Conservation (phyloP, 1,140 invertebrate species). For the Muscidifurax raptorellus region DNA sequence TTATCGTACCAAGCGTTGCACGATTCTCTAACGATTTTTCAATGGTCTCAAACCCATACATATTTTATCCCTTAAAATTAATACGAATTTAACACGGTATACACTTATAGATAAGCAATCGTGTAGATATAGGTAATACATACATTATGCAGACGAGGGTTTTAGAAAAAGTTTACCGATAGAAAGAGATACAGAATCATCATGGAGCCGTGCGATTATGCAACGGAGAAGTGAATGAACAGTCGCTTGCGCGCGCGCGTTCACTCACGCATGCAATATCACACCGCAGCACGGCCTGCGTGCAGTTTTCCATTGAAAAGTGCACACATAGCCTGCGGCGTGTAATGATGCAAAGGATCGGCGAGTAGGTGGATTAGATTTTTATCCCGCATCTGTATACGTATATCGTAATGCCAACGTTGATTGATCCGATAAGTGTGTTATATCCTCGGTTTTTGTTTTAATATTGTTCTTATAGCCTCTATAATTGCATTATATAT, state of each 20-base stretch:
- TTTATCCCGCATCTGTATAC: background rate
- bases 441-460: no score
- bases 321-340: no score
- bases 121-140: no score
- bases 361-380: background rate
- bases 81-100: no score
- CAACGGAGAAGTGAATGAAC: background rate
- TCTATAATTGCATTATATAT: no score
- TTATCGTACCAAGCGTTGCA: no score
- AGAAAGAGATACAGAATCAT: background rate
- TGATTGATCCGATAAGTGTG: background rate
- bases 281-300: background rate
- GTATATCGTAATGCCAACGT: background rate
- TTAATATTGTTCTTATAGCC: no score
- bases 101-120: background rate
- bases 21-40: no score
- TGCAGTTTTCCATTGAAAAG: background rate
- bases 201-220: background rate
- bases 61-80: no score
- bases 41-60: no score
- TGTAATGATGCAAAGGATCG: background rate
- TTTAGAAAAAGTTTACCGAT: background rate
- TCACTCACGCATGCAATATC: background rate
- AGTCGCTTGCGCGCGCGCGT: background rate
- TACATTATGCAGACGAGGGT: background rate